Conservation (phyloP, 2,888 invertebrate genomes). For the Eulithis testata region DNA sequence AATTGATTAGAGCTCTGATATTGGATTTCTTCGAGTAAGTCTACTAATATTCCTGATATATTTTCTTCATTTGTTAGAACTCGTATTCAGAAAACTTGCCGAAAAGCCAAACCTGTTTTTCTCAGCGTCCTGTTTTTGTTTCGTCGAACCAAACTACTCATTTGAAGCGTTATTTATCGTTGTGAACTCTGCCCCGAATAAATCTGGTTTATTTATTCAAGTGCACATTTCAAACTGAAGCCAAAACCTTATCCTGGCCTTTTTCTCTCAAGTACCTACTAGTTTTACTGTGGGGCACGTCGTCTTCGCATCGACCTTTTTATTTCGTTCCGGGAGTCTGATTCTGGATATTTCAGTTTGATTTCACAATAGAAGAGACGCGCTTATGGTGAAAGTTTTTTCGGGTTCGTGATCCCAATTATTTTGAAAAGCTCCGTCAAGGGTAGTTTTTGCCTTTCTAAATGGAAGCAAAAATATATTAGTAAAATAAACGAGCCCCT, state of each 20-base stretch:
- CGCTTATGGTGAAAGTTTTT: constrained; percentile 3
- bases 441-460: not conserved
- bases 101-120: constrained; percentile 26
- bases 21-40: constrained; percentile 34
- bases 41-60: constrained; percentile 33
- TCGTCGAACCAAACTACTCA: constrained; percentile 35
- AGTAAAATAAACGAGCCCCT: not conserved
- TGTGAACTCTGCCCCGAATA: constrained; percentile 24
- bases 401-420: constrained; percentile 10
- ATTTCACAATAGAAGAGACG: constrained; percentile 8
- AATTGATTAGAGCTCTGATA: constrained; percentile 40
- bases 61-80: constrained; percentile 33
- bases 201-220: constrained; percentile 46
- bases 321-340: constrained; percentile 56
- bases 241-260: constrained; percentile 40
- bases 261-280: constrained; percentile 43
- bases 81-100: constrained; percentile 15
- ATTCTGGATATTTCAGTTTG: constrained; percentile 22
- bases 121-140: constrained; percentile 36
- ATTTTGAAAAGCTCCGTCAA: constrained; percentile 2
- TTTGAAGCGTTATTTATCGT: constrained; percentile 27
- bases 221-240: constrained; percentile 44
- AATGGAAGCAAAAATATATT: not conserved
- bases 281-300: constrained; percentile 56
- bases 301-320: constrained; percentile 58